Evolutionary conservation across 2,888 invertebrate species (phyloP).

Genomic region (Parnassius mnemosyne): DNA sequence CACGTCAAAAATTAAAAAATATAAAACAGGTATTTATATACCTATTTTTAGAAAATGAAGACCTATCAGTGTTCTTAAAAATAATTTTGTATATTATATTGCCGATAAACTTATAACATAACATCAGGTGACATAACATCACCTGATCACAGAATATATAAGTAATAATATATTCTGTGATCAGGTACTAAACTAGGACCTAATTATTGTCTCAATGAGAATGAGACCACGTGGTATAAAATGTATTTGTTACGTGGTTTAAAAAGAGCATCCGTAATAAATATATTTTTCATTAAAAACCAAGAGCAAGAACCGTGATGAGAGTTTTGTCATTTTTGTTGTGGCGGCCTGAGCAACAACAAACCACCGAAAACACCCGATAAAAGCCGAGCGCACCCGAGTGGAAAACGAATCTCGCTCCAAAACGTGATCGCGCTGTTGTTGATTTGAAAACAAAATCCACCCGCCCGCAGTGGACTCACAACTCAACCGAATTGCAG

Average conservation of each 20-base stretch:
- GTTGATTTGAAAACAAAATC: constrained; percentile 76
- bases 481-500: constrained; percentile 45
- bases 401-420: constrained; percentile 66
- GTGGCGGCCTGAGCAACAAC: constrained; percentile 46
- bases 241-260: constrained; percentile 11
- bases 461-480: constrained; percentile 50
- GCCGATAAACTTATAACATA: no score
- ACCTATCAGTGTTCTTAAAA: no score
- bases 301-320: constrained; percentile 28
- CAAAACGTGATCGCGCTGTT: constrained; percentile 73
- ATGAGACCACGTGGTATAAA: background rate
- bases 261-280: constrained; percentile 16
- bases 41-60: no score
- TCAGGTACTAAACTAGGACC: no score
- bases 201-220: no score
- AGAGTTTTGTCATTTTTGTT: constrained; percentile 41
- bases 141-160: no score
- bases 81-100: no score
- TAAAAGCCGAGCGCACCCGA: constrained; percentile 51
- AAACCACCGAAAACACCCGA: constrained; percentile 57
- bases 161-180: no score
- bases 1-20: no score
- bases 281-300: constrained; percentile 18
- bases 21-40: no score
- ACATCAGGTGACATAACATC: no score